These are phyloP conservation scores for Goniozus legneri DNA, from an alignment of 1,140 invertebrate species.

Conservation along the genomic window DNA sequence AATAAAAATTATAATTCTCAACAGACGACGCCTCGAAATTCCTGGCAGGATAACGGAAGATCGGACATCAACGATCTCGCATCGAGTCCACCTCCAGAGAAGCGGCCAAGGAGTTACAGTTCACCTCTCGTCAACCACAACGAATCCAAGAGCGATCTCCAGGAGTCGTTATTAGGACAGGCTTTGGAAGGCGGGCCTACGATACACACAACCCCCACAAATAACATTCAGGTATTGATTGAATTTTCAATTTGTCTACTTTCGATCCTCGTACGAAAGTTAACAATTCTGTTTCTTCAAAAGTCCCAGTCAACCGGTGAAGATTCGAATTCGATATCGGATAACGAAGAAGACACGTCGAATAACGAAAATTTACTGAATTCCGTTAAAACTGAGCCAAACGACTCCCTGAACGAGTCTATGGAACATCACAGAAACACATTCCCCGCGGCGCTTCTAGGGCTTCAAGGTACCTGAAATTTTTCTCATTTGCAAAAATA, in stretches of 20 bases:
- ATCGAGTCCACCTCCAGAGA: slow-evolving; percentile 55
- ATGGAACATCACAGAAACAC: slow-evolving; percentile 52
- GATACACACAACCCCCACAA: slow-evolving; percentile 51
- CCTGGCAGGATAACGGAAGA: slow-evolving; percentile 55
- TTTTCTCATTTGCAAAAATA: background rate
- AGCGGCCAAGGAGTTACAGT: slow-evolving; percentile 57
- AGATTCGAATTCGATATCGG: slow-evolving; percentile 65
- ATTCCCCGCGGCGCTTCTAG: slow-evolving; percentile 69
- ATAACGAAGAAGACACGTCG: slow-evolving; percentile 64
- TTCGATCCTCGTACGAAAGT: slow-evolving; percentile 20
- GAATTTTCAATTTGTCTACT: background rate
- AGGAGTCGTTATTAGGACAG: slow-evolving; percentile 70
- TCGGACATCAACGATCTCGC: slow-evolving; percentile 46
- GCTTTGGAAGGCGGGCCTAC: slow-evolving; percentile 66
- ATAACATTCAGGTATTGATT: slow-evolving; percentile 50
- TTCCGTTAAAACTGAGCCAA: slow-evolving; percentile 61
- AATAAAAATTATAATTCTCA: too few relatives aligned
- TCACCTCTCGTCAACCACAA: slow-evolving; percentile 52
- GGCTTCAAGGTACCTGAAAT: slow-evolving; percentile 63
- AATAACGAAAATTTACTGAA: slow-evolving; percentile 66
- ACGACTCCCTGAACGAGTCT: slow-evolving; percentile 51
- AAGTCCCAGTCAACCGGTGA: slow-evolving; percentile 73
- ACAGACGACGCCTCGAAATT: slow-evolving; percentile 50
- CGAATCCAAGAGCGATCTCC: slow-evolving; percentile 57
- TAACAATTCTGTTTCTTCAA: slow-evolving; percentile 29